Evolutionary conservation across 2,113 vertebrate genomes (phyloP).

Genomic region (Peromyscus leucopus): DNA sequence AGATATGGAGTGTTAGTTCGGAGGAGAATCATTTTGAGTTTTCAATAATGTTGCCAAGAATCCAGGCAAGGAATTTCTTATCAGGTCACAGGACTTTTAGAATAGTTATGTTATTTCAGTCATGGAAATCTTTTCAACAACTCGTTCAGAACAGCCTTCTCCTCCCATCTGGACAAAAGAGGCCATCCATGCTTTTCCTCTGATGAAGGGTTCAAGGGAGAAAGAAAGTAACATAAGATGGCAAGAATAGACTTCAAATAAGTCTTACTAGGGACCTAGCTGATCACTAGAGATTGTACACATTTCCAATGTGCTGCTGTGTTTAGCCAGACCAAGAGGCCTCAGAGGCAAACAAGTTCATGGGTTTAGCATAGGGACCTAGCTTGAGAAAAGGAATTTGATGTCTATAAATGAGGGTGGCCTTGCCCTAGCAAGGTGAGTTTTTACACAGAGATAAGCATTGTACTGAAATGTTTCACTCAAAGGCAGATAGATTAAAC

Average conservation of each 20-base stretch:
- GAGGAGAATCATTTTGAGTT: slow-evolving; percentile 58
- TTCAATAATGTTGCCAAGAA: slow-evolving; percentile 46
- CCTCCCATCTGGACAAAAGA: slow-evolving; percentile 15
- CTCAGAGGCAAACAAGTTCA: slow-evolving; percentile 34
- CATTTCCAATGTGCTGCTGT: background rate
- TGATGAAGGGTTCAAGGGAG: background rate
- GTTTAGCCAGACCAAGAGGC: background rate
- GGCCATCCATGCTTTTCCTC: slow-evolving; percentile 32
- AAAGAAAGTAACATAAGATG: background rate
- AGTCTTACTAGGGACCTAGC: slow-evolving; percentile 30
- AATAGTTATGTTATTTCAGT: slow-evolving; percentile 33
- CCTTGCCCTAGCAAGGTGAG: background rate
- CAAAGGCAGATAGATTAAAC: background rate
- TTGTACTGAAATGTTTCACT: background rate
- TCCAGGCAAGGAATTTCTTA: slow-evolving; percentile 41
- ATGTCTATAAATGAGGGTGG: background rate
- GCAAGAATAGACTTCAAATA: slow-evolving; percentile 29
- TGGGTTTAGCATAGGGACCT: slow-evolving; percentile 20
- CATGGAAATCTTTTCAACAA: slow-evolving; percentile 39
- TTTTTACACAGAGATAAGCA: slow-evolving; percentile 30
- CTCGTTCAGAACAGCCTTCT: slow-evolving; percentile 60
- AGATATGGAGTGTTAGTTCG: slow-evolving; percentile 30
- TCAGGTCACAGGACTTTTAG: slow-evolving; percentile 52
- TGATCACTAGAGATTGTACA: slow-evolving; percentile 50
- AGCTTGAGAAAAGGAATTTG: slow-evolving; percentile 11